phyloP scores from a whole-genome alignment of 2,888 invertebrate genomes.

The Metacarcinus magister region DNA sequence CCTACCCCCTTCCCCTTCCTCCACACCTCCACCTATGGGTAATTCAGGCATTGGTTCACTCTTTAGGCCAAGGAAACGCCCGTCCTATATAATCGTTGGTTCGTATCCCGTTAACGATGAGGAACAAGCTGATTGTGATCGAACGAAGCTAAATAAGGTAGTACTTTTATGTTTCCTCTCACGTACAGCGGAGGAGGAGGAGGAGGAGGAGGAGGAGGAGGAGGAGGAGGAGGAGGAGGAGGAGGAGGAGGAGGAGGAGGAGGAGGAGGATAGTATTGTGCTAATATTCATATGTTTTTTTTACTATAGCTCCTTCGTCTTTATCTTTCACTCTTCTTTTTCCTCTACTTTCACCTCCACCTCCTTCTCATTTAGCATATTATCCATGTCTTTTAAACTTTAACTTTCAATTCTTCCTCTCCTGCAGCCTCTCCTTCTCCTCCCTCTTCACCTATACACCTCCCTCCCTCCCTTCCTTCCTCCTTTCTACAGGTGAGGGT shows the following conservation, averaged over 20 bases:
- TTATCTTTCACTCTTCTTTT: neutral
- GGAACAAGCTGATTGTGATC: neutral
- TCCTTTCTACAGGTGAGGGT: too few species aligned
- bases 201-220: neutral
- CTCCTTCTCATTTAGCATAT: too few species aligned
- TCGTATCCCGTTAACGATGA: neutral
- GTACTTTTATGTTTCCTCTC: neutral
- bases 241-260: neutral
- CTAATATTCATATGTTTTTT: neutral
- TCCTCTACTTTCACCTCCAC: neutral
- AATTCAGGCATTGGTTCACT: neutral
- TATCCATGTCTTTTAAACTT: too few species aligned
- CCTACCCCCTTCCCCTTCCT: neutral
- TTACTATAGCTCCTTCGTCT: neutral
- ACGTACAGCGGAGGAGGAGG: neutral
- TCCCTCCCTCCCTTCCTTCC: too few species aligned
- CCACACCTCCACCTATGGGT: neutral
- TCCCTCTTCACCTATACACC: too few species aligned
- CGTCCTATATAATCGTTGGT: neutral
- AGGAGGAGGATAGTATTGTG: neutral
- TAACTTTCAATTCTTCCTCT: too few species aligned
- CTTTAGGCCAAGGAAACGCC: neutral
- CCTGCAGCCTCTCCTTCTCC: too few species aligned
- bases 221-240: neutral
- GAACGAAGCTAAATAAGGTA: neutral